Base-by-base conservation (phyloP, 2,113 vertebrate genomes). In the Camarhynchus parvulus region DNA sequence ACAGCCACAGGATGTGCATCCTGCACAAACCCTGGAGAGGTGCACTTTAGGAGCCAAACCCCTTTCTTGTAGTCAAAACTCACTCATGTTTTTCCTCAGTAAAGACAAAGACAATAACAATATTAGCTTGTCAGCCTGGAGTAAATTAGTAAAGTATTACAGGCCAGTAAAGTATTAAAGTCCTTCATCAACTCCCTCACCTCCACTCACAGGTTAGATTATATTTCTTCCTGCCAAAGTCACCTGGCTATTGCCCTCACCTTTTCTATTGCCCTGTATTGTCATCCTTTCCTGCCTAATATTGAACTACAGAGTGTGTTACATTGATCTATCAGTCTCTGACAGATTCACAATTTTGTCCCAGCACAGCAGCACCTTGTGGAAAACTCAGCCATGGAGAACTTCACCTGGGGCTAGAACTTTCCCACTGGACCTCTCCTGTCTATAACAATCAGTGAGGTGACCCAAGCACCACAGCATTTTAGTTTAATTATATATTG, bases 1-100 rank as follows among this genome's bases (percentile, higher is more conserved):
- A 3, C 3, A 31, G 67, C 12, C 53, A 49, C 0, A 2, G 58
- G 24, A 56, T 13, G 33, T 0, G 1, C 7, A 18, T 2, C 6
- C 15, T 25, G 16, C 14, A 35, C 13, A 27, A 39, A 59, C 27
- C 15, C 9, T 16, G 67, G 9, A 35, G 25, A 74, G 8, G 2
- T 55, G 11, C 23, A 75, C 27, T 31, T 72, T 23, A 44, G 79
- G 27, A 74, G 16, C 7, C 28, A 87, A 90, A 39, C 3, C 5
- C 15, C 6, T 35, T 63, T 79, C 27, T 63, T 77, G 15, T 8
- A 55, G 22, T 13, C 64, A 78, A 55, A 83, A 70, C 19, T 59
- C 63, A 55, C 19, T 69, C 22, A 19, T 24, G 12, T 46, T 83
- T 80, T 80, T 83, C 31, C n/a, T 75, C 66, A 63, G 4, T 46